Evolutionary conservation across 1,140 invertebrate species (phyloP), one percentile per base, ranked within the genome.

Genomic region (Neoseiulus cucumeris): DNA sequence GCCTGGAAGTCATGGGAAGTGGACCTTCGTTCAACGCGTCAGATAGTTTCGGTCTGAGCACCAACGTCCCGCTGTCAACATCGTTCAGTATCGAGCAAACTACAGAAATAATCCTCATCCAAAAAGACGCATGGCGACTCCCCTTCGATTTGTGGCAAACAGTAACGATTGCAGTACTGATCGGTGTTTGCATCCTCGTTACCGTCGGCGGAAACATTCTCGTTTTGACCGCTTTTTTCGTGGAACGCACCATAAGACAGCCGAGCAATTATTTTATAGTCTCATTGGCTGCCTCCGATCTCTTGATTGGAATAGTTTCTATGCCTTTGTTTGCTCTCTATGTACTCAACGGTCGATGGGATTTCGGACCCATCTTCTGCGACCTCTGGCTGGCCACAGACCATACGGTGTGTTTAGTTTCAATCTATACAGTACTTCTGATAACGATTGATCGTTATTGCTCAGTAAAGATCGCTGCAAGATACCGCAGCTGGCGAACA

Each of bases 181-280:
- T 96, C 51, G 85, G 84, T 1, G 76, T 91, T 51, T 91, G 91
- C 72, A 94, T 93, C 68, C 81, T 95, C 18, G 78, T 96, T 42
- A 97, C 93, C 0, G 85, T 96, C 14, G 84, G 86, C 67, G 96
- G 96, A 42, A 99, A 99, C 75, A 87, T 98, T 51, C 82, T 98
- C 17, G 96, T 99, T 33, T 81, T 99, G 25, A 75, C 97, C 39
- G 90, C 93, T 20, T 99, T 98, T 77, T 87, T 95, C 65, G 87
- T 98, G 28, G 96, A 99, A 75, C 81, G 94, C 66, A 87, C 87
- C 65, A 98, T 99, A 72, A 83, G 96, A 51, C 94, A 98, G 73
- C 95, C 96, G 2, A 95, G 91, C 73, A 99, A 99, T 78, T 99
- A 98, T 79, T 98, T 98, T 78, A 97, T 99, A 64, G 94, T 92